phyloP scores from a whole-genome alignment of 1,140 invertebrate genomes.

The Sitobion miscanthi region DNA sequence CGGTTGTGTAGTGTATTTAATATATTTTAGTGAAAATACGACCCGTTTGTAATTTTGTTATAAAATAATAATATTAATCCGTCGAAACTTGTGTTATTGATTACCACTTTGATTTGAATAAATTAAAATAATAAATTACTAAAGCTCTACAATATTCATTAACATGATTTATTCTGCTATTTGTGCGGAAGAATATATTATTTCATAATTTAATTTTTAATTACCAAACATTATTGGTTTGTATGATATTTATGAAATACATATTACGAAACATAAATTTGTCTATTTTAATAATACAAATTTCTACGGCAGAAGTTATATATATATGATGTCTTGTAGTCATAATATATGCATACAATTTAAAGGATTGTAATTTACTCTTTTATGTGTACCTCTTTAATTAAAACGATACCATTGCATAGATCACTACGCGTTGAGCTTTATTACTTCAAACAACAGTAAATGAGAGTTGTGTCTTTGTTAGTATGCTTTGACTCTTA shows the following conservation, averaged over 20 bases:
- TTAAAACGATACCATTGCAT: slow-evolving; percentile 34
- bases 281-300: not conserved
- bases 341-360: not conserved
- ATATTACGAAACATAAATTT: not conserved
- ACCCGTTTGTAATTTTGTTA: not conserved
- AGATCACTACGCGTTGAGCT: not conserved
- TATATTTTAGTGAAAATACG: not conserved
- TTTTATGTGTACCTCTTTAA: not conserved
- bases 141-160: slow-evolving; percentile 35
- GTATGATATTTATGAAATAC: not conserved
- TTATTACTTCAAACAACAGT: slow-evolving; percentile 29
- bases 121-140: slow-evolving; percentile 46
- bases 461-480: slow-evolving; percentile 23
- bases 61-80: slow-evolving; percentile 28
- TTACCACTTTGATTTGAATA: slow-evolving; percentile 34
- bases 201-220: not conserved
- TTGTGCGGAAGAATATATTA: not conserved
- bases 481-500: slow-evolving; percentile 8
- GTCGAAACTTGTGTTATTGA: slow-evolving; percentile 28
- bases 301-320: not conserved
- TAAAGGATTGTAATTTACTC: slow-evolving; percentile 9
- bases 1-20: not conserved
- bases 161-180: slow-evolving; percentile 25
- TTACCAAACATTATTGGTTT: not conserved
- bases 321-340: not conserved